phyloP scores from a whole-genome alignment of 1,140 invertebrate genomes.

The Orius insidiosus region DNA sequence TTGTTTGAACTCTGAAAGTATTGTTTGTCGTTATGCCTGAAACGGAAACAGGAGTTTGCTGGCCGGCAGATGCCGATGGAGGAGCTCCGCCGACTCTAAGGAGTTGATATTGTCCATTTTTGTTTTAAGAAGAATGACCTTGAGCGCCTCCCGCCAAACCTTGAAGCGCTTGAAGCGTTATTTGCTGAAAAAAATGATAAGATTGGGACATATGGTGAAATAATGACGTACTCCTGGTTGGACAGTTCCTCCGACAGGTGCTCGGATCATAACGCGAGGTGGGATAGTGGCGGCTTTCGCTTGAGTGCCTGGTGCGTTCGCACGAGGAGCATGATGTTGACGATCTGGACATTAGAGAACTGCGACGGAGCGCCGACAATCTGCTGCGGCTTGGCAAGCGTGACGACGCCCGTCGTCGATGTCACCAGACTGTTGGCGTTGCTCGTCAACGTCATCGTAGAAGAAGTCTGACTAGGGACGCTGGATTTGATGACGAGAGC shows the following conservation, averaged over 20 bases:
- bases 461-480: constrained; percentile 32
- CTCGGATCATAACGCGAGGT: constrained; percentile 55
- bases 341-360: constrained; percentile 65
- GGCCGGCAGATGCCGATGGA: constrained; percentile 24
- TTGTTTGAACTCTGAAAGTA: constrained; percentile 36
- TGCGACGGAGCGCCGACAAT: constrained; percentile 35
- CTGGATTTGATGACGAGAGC: constrained; percentile 51
- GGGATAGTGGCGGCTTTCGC: constrained; percentile 46
- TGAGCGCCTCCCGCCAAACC: constrained; percentile 64
- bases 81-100: constrained; percentile 67
- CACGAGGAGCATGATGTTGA: constrained; percentile 57
- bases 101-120: constrained; percentile 85
- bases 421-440: constrained; percentile 15
- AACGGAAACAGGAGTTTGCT: constrained; percentile 27
- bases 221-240: constrained; percentile 50
- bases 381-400: constrained; percentile 34
- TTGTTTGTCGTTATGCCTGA: constrained; percentile 38
- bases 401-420: constrained; percentile 29
- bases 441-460: constrained; percentile 31
- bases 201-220: too few relatives aligned
- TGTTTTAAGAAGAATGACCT: constrained; percentile 76
- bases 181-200: constrained; percentile 36
- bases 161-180: constrained; percentile 69
- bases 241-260: constrained; percentile 55
- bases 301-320: constrained; percentile 44